Percentiles rank a stretch among this genome's conserved stretches.
Evolutionary conservation across 1,140 invertebrate genomes (phyloP).

Genomic region (Whitmania pigra): DNA sequence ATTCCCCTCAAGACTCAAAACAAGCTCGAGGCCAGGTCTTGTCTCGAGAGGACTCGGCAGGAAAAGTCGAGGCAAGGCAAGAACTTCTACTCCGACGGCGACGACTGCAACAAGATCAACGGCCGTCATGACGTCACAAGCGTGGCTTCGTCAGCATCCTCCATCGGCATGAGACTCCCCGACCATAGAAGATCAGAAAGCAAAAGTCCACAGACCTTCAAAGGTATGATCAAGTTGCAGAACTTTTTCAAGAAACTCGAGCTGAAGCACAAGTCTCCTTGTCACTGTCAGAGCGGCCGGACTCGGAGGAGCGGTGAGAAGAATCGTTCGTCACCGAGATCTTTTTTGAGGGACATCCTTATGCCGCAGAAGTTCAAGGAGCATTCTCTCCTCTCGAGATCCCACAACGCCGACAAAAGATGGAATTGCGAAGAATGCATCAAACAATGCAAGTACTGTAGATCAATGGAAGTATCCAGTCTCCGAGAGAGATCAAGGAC

Average conservation of each 20-base stretch:
- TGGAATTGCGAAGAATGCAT: not conserved
- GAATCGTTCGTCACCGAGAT: no score
- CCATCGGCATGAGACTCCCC: not conserved
- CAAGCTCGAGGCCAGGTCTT: not conserved
- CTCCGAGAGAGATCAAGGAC: not conserved
- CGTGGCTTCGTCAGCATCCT: conserved; percentile 4
- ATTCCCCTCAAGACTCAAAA: conserved; percentile 14
- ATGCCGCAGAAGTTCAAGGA: not conserved
- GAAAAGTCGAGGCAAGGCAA: no score
- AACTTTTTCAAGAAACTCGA: conserved; percentile 3
- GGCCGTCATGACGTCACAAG: not conserved
- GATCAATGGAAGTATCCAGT: not conserved
- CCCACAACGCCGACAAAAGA: not conserved
- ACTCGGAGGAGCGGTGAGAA: not conserved
- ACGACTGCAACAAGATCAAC: not conserved
- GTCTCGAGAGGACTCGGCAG: no score
- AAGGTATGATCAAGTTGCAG: not conserved
- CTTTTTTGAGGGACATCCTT: not conserved
- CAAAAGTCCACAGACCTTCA: not conserved
- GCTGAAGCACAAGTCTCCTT: not conserved
- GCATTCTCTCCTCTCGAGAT: not conserved
- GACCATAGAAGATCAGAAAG: not conserved
- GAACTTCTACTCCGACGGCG: not conserved
- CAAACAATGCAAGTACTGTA: not conserved
- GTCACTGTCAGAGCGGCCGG: not conserved